A percentile compares a stretch with the other conserved stretches of the same genome.
Evolutionary conservation across 2,113 vertebrate genomes (phyloP).

Genomic region (Galemys pyrenaicus): DNA sequence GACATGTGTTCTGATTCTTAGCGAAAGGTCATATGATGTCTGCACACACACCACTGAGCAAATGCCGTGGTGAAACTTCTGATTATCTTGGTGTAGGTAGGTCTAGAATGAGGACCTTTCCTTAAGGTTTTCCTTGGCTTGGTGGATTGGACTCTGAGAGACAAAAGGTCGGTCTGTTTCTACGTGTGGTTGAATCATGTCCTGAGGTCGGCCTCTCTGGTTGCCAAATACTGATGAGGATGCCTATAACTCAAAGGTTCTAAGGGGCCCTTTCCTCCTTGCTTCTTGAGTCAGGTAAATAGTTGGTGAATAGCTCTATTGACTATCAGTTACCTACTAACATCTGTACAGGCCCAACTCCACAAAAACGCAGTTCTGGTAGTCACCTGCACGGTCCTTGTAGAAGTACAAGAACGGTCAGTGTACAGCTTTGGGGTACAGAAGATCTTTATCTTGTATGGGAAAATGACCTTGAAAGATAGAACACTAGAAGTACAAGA

Average conservation of each 20-base stretch:
- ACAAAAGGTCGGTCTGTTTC: constrained; percentile 48
- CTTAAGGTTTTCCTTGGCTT: constrained; percentile 59
- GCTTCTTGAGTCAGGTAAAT: not conserved
- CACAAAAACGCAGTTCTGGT: constrained; percentile 60
- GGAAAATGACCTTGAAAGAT: not conserved
- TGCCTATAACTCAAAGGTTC: not conserved
- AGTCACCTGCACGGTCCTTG: not conserved
- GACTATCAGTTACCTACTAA: not conserved
- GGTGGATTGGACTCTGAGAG: constrained; percentile 57
- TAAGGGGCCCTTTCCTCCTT: not conserved
- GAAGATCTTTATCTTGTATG: constrained; percentile 39
- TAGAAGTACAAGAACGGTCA: constrained; percentile 16
- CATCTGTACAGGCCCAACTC: not conserved
- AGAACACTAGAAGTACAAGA: too few species aligned
- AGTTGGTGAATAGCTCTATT: too few species aligned
- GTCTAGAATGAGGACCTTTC: constrained; percentile 49
- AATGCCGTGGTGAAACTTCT: constrained; percentile 47
- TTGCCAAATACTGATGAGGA: constrained; percentile 38
- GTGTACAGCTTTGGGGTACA: not conserved
- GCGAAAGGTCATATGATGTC: constrained; percentile 49
- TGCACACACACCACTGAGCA: constrained; percentile 51
- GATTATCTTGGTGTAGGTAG: constrained; percentile 63
- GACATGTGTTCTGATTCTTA: constrained; percentile 56
- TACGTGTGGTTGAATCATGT: constrained; percentile 18
- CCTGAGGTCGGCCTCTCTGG: constrained; percentile 40